Base-by-base conservation (phyloP, 2,888 invertebrate genomes). In the Amiota mariae region DNA sequence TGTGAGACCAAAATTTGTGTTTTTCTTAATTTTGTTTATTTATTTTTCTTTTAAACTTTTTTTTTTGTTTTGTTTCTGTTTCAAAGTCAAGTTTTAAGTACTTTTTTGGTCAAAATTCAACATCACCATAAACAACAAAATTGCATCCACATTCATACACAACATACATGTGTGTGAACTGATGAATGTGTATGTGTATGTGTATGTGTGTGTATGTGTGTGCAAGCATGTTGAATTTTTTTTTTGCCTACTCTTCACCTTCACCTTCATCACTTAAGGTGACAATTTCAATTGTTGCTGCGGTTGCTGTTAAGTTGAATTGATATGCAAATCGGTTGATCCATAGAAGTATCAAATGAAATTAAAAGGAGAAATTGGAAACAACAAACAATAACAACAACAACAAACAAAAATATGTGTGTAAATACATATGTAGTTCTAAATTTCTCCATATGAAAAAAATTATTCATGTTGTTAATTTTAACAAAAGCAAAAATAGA, bases 251-350 rank as follows among this genome's bases (percentile, higher is more conserved):
- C 54, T 49, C 36, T 36, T 46, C 10, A 36, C 18, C 46, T 63
- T 51, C 51, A 56, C 70, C 72, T 82, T 84, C 82, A 85, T 8
- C 46, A 70, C 56, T 61, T 9, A 71, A 77, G 75, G 24, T 84
- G 84, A 82, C 80, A 18, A 79, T 81, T 80, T 77, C 78, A 76
- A 82, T 84, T 85, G 80, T 82, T 78, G 80, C 81, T 84, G 84
- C 20, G 15, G 59, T 59, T 10, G 11, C 36, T 36, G 36, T 36
- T 36, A 6, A 36, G 36, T 36, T 36, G 36, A 36, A 6, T 36
- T 36, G 2, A 6, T 36, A 36, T 36, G 36, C 36, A 36, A 36
- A 36, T 2, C 36, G 36, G 6, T 36, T 6, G 36, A 1, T 36
- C 36, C 4, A 36, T 36, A 36, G 36, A 36, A 36, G 36, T 36